Conservation (phyloP, 2,797 vertebrate genomes). For the Phyllotis vaccarum region DNA sequence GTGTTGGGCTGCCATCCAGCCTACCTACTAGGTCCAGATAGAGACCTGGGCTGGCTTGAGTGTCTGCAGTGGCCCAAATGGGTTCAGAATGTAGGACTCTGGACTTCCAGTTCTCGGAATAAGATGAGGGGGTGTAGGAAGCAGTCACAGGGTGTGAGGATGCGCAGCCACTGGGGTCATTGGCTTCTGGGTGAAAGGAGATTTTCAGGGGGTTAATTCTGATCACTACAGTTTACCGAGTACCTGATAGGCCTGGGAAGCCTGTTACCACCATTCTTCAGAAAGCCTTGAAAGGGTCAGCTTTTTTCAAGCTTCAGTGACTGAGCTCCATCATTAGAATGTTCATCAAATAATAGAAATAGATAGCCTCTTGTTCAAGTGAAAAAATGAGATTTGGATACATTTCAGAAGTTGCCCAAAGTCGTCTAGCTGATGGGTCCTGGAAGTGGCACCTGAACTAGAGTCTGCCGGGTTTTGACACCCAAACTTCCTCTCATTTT, state of each 20-base stretch:
- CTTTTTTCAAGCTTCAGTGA: no score
- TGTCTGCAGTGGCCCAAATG: background rate
- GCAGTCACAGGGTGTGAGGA: background rate
- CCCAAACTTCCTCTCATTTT: background rate
- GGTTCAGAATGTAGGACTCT: background rate
- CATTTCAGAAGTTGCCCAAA: background rate
- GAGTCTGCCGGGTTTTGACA: background rate
- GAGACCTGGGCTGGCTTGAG: background rate
- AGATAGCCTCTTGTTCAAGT: background rate
- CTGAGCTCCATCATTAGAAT: background rate
- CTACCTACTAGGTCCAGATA: constrained; percentile 11
- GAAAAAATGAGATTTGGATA: background rate
- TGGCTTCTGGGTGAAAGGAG: background rate
- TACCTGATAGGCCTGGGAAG: background rate
- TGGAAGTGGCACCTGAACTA: background rate
- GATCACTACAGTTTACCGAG: background rate
- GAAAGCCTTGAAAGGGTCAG: background rate
- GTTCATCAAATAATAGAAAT: background rate
- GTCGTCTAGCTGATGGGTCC: background rate
- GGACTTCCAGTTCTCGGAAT: background rate
- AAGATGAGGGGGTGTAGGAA: background rate
- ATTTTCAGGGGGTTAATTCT: background rate
- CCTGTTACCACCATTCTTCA: background rate
- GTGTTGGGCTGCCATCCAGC: background rate
- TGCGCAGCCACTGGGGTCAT: background rate